A percentile compares a stretch with the other conserved stretches of the same genome.
Evolutionary conservation across 1,140 invertebrate species (phyloP).

Genomic region (Zaprionus davidi): DNA sequence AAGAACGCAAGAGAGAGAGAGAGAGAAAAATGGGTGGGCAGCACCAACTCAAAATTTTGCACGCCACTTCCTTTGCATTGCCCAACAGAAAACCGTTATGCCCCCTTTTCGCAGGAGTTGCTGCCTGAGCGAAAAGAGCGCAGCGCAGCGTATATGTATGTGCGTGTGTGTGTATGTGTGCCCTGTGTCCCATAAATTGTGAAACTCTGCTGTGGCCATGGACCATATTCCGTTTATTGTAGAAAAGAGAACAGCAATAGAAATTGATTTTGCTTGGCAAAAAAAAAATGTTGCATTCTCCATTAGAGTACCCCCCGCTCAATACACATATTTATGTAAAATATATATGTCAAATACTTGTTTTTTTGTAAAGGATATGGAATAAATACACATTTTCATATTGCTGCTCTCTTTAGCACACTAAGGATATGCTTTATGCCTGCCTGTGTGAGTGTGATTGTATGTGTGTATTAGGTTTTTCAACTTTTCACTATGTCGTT

Average conservation of each 20-base stretch:
- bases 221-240: conserved; percentile 78
- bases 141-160: conserved; percentile 43
- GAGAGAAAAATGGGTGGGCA: conserved; percentile 38
- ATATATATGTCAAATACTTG: conserved; percentile 15
- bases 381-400: conserved; percentile 37
- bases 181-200: conserved; percentile 78
- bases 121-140: conserved; percentile 66
- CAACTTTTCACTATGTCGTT: conserved; percentile 47
- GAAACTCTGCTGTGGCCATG: conserved; percentile 77
- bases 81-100: conserved; percentile 61
- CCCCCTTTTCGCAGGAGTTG: conserved; percentile 57
- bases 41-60: conserved; percentile 71
- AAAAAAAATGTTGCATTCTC: conserved; percentile 42
- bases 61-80: conserved; percentile 71
- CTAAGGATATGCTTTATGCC: conserved; percentile 59
- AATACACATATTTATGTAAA: conserved; percentile 8
- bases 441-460: conserved; percentile 46
- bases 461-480: conserved; percentile 77
- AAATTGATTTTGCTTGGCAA: conserved; percentile 63
- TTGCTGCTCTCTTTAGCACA: conserved; percentile 39
- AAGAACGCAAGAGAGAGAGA: conserved; percentile 1
- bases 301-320: conserved; percentile 3
- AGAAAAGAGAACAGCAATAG: conserved; percentile 57
- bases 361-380: not conserved
- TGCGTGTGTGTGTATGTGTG: conserved; percentile 54